phyloP scores from a whole-genome alignment of 2,113 vertebrate species.

The Vulpes ferrilata region DNA sequence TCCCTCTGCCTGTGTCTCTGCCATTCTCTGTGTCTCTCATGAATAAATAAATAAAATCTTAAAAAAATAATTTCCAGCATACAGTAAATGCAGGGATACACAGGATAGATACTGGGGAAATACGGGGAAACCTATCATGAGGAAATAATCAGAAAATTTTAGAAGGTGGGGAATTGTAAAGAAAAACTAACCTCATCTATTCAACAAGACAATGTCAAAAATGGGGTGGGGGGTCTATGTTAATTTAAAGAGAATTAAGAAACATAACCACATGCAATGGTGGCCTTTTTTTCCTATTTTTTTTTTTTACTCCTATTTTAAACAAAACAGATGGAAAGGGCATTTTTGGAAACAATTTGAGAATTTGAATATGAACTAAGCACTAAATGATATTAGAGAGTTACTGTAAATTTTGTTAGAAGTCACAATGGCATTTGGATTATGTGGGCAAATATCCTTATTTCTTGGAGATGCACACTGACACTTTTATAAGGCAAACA shows the following conservation, averaged over 20 bases:
- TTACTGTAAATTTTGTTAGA: background rate
- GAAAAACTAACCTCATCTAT: background rate
- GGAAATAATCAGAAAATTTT: background rate
- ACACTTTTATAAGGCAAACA: slow-evolving; percentile 48
- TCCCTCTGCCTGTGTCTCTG: too few relatives aligned
- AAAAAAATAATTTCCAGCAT: background rate
- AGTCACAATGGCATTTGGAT: background rate
- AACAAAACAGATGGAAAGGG: slow-evolving; percentile 4
- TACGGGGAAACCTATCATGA: background rate
- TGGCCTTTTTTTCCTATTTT: slow-evolving; percentile 3
- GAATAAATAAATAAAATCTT: too few relatives aligned
- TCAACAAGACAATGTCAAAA: background rate
- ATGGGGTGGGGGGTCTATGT: background rate
- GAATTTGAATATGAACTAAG: slow-evolving; percentile 39
- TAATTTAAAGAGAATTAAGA: slow-evolving; percentile 66
- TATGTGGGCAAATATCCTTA: background rate
- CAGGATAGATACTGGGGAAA: background rate
- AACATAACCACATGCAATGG: background rate
- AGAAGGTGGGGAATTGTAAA: background rate
- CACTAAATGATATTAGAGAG: slow-evolving; percentile 1
- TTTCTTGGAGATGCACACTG: slow-evolving; percentile 41
- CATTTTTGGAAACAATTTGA: background rate
- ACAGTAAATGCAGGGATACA: background rate
- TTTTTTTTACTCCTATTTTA: background rate
- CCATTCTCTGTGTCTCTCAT: too few relatives aligned